phyloP scores from a whole-genome alignment of 2,888 invertebrate genomes.

The Acheta domesticus region DNA sequence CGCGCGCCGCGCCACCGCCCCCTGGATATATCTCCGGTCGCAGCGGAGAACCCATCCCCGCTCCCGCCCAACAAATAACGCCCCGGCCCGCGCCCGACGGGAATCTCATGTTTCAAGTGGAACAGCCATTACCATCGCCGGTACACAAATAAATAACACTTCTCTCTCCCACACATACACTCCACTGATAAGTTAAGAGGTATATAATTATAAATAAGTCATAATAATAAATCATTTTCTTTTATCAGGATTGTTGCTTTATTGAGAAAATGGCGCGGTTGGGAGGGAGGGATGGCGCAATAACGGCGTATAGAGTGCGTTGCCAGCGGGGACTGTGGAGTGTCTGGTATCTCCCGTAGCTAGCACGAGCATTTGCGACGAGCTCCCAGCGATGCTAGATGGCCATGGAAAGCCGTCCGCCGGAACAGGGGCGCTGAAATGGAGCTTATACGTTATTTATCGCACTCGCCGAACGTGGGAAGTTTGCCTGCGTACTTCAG shows the following conservation, averaged over 20 bases:
- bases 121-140: background rate
- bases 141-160: background rate
- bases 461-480: too few relatives aligned
- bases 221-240: background rate
- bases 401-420: too few relatives aligned
- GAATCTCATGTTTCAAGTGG: background rate
- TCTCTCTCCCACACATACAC: background rate
- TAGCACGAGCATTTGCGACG: too few relatives aligned
- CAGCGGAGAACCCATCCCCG: background rate
- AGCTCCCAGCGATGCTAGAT: too few relatives aligned
- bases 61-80: background rate
- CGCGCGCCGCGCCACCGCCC: background rate
- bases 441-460: too few relatives aligned
- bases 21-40: background rate
- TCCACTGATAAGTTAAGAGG: constrained; percentile 5
- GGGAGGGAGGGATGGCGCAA: background rate
- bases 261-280: background rate
- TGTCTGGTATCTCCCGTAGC: too few relatives aligned
- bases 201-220: constrained; percentile 9
- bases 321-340: too few relatives aligned
- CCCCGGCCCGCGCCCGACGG: background rate
- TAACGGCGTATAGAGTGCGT: background rate
- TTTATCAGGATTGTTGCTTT: background rate
- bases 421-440: too few relatives aligned
- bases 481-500: too few relatives aligned